Evolutionary conservation across 2,797 vertebrate species (phyloP).

Genomic region (Knipowitschia caucasica): DNA sequence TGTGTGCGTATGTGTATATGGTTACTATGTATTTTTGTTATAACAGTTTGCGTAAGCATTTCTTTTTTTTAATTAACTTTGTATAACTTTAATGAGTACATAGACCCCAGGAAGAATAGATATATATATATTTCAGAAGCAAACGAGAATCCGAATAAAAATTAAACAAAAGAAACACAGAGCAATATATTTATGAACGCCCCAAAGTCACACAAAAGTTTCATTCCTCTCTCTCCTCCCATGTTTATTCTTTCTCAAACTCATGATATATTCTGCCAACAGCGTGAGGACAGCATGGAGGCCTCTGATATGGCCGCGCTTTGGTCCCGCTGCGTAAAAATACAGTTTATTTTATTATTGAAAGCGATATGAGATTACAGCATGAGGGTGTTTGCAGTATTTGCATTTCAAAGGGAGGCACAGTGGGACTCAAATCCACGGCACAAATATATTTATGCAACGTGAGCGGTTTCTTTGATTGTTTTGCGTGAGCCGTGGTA

Average conservation of each 20-base stretch:
- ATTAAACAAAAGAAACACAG: too few species aligned
- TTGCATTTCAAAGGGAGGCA: constrained; percentile 3
- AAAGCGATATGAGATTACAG: not conserved
- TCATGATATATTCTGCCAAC: too few species aligned
- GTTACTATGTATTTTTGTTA: too few species aligned
- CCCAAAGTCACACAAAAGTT: constrained; percentile 12
- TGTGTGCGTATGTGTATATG: too few species aligned
- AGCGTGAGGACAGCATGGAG: constrained; percentile 13
- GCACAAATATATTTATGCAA: not conserved
- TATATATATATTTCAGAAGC: too few species aligned
- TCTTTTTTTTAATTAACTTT: too few species aligned
- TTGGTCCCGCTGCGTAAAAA: constrained; percentile 1
- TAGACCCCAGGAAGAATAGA: too few species aligned
- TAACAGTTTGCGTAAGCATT: too few species aligned
- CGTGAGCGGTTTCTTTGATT: not conserved
- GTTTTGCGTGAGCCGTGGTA: not conserved
- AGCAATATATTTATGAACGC: not conserved
- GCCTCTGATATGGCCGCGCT: constrained; percentile 1
- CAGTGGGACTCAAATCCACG: not conserved
- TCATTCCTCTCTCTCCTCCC: constrained; percentile 7
- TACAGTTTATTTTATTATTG: not conserved
- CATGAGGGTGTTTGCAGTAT: not conserved
- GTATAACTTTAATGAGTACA: too few species aligned
- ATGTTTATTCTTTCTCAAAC: too few species aligned
- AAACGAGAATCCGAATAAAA: too few species aligned